Percentiles rank a stretch among this genome's conserved stretches.
Conservation (phyloP, 1,140 invertebrate species). For the Cyrtorhinus lividipennis region DNA sequence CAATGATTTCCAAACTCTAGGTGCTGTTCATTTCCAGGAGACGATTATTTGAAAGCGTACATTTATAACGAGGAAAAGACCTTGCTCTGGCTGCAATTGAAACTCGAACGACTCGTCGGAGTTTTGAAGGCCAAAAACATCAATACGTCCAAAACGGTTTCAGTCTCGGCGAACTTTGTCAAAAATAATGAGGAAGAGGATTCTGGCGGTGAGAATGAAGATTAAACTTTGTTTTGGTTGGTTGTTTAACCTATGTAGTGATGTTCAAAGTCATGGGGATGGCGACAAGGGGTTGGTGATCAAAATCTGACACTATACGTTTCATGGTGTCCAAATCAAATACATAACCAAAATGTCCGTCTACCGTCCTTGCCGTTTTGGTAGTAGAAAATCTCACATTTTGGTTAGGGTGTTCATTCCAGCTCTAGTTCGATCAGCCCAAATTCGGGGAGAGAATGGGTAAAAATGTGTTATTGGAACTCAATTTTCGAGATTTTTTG, state of each 20-base stretch:
- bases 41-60: slow-evolving; percentile 51
- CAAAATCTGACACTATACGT: no score
- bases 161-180: slow-evolving; percentile 54
- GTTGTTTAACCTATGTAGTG: slow-evolving; percentile 49
- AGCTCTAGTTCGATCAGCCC: no score
- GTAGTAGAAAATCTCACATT: no score
- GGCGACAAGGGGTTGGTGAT: no score
- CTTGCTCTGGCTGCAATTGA: slow-evolving; percentile 51
- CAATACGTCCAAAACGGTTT: slow-evolving; percentile 46
- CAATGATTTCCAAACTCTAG: no score
- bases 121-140: slow-evolving; percentile 50
- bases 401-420: no score
- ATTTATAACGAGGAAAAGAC: slow-evolving; percentile 65
- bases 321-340: no score
- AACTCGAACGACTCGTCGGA: slow-evolving; percentile 44
- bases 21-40: slow-evolving; percentile 30
- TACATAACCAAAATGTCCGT: no score
- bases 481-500: no score
- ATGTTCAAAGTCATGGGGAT: slow-evolving; percentile 51
- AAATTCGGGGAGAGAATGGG: no score
- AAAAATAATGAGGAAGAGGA: slow-evolving; percentile 37
- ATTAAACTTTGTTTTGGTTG: slow-evolving; percentile 51
- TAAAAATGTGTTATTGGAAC: no score
- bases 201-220: slow-evolving; percentile 40
- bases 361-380: no score